Evolutionary conservation across 1,140 invertebrate species (phyloP).

Genomic region (Zaprionus nigranus): DNA sequence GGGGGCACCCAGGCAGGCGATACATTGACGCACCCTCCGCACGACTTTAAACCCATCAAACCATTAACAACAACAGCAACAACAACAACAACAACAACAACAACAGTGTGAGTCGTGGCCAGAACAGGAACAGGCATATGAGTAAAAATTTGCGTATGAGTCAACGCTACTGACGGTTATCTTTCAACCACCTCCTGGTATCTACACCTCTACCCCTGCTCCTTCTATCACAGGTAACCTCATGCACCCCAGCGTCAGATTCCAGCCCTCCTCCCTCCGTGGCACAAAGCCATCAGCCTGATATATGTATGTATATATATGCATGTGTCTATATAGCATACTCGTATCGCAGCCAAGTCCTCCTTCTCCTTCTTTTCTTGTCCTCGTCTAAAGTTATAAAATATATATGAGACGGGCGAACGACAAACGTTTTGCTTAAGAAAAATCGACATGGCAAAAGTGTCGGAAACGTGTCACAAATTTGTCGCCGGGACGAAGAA

Average conservation of each 20-base stretch:
- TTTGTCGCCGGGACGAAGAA: conserved; percentile 49
- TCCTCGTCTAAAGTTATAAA: conserved; percentile 71
- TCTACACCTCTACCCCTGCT: background rate
- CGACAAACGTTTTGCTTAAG: conserved; percentile 74
- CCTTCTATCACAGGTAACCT: conserved; percentile 50
- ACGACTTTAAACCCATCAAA: conserved; percentile 80
- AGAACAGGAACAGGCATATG: conserved; percentile 45
- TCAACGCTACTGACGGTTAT: conserved; percentile 71
- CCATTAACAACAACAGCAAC: conserved; percentile 68
- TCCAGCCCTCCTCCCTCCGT: conserved; percentile 1
- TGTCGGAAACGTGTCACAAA: conserved; percentile 80
- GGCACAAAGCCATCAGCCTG: conserved; percentile 13
- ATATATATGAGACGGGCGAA: conserved; percentile 74
- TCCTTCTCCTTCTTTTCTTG: conserved; percentile 1
- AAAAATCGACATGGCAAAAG: conserved; percentile 80
- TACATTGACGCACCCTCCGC: conserved; percentile 70
- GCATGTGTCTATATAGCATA: background rate
- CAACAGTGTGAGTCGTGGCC: conserved; percentile 15
- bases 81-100: conserved; percentile 44
- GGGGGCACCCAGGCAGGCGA: conserved; percentile 31
- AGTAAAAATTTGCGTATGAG: conserved; percentile 81
- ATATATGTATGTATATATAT: conserved; percentile 37
- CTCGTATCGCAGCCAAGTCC: conserved; percentile 49
- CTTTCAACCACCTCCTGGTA: conserved; percentile 68
- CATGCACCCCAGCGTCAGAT: conserved; percentile 37